A percentile compares a stretch with the other conserved stretches of the same genome.
Conservation (phyloP, 1,140 invertebrate genomes). For the Tyrophagus putrescentiae region DNA sequence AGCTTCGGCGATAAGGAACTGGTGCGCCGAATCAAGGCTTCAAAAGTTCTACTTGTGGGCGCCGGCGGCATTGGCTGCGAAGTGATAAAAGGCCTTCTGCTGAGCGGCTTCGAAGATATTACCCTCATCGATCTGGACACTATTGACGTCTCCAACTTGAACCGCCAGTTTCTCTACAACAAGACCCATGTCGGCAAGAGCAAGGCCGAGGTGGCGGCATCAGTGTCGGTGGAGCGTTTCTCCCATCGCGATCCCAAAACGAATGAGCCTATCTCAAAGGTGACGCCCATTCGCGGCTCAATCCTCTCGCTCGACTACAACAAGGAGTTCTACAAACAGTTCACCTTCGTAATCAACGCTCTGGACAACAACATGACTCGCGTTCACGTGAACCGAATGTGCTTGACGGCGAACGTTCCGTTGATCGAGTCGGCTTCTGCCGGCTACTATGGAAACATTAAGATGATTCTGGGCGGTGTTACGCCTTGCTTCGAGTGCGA, state of each 20-base stretch:
- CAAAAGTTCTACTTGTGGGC: slow-evolving; percentile 69
- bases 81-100: slow-evolving; percentile 87
- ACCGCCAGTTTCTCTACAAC: slow-evolving; percentile 93
- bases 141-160: slow-evolving; percentile 98
- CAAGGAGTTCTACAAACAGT: slow-evolving; percentile 78
- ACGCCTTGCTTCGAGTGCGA: slow-evolving; percentile 96
- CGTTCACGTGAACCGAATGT: slow-evolving; percentile 98
- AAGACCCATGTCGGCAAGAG: slow-evolving; percentile 95
- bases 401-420: slow-evolving; percentile 79
- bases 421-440: slow-evolving; percentile 92
- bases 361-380: slow-evolving; percentile 89
- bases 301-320: slow-evolving; percentile 62
- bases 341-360: slow-evolving; percentile 86
- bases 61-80: slow-evolving; percentile 99
- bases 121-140: slow-evolving; percentile 97
- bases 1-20: slow-evolving; percentile 12
- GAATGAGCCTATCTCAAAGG: slow-evolving; percentile 5
- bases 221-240: slow-evolving; percentile 16
- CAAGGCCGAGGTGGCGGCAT: slow-evolving; percentile 54
- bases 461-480: slow-evolving; percentile 41
- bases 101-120: slow-evolving; percentile 82
- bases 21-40: not conserved
- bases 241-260: not conserved
- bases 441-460: slow-evolving; percentile 82
- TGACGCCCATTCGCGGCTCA: slow-evolving; percentile 22